Base-by-base conservation (phyloP, 1,140 invertebrate genomes). In the Caenorhabditis tropicalis region DNA sequence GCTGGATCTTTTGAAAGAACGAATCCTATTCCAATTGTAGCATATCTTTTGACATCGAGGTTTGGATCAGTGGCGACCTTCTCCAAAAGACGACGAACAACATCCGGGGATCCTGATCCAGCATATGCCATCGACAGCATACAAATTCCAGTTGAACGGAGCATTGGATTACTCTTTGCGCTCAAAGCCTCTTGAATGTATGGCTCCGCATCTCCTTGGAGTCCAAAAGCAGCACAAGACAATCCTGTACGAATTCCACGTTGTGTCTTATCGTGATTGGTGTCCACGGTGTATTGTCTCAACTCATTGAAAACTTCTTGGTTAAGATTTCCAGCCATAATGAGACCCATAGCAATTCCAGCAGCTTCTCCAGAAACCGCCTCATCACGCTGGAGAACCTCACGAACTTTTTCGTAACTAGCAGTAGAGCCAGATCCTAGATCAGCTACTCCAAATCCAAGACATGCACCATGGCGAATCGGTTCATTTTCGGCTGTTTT, bases 91-190 rank as follows among this genome's bases (percentile, higher is more conserved):
- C 95, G 95, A 15, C 96, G 93, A 87, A 99, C 98, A 0, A 98
- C 98, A 91, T 95, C 94, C 92, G 98, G 99, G 89, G 97, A 97
- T 65, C 97, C 97, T 24, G 96, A 98, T 43, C 98, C 98, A 92
- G 96, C 98, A 91, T 99, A 99, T 0, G 98, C 97, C 94, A 98
- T 98, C 0, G 96, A 97, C 24, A 99, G 93, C 0, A 96, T 98
- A 91, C 98, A 98, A 94, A 99, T 98, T 80, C 96, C 98, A 82
- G 96, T 96, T 85, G 97, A 94, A 81, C 96, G 93, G 19, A 95
- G 90, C 82, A 97, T 94, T 10, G 96, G 92, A 84, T 93, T 92
- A 60, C 94, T 94, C 10, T 99, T 93, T 65, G 48, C 51, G 31
- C 51, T 39, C 12, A 81, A 33, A 1, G 51, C 48, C 33, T 81